Evolutionary conservation across 2,113 vertebrate genomes (phyloP).

Genomic region (Fregetta grallaria): DNA sequence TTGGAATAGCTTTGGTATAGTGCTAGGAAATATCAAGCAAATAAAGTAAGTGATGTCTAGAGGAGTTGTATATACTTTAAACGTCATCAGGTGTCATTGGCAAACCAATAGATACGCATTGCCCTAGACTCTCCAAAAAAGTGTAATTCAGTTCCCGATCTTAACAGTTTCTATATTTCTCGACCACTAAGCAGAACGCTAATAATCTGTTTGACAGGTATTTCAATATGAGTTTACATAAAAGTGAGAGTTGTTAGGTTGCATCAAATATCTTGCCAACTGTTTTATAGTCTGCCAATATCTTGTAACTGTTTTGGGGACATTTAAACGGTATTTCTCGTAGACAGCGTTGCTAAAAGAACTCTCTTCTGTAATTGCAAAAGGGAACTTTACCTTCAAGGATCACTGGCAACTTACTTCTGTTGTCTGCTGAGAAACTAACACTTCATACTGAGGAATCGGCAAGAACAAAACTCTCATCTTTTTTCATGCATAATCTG

Average conservation of each 20-base stretch:
- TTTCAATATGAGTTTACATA: background rate
- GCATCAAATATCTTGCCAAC: background rate
- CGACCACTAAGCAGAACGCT: background rate
- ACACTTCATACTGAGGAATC: background rate
- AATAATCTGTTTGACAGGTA: background rate
- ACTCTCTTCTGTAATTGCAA: background rate
- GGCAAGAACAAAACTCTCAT: background rate
- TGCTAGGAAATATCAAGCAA: background rate
- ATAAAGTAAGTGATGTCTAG: background rate
- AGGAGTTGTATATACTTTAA: background rate
- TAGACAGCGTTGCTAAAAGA: background rate
- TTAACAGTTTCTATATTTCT: background rate
- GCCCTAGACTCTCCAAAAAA: background rate
- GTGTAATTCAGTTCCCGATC: background rate
- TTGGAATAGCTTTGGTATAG: background rate
- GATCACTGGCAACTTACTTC: background rate
- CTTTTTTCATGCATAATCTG: background rate
- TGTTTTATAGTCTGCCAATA: too few species aligned
- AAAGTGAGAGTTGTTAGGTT: background rate
- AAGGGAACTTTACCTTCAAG: background rate
- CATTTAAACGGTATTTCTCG: background rate
- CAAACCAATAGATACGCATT: background rate
- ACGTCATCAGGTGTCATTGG: background rate
- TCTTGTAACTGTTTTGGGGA: background rate
- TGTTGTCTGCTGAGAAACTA: background rate